Percentiles rank a stretch among this genome's conserved stretches.
phyloP scores from a whole-genome alignment of 37 sponge, comb jelly and placozoan genomes.

The Halisarca cf. caerulea region DNA sequence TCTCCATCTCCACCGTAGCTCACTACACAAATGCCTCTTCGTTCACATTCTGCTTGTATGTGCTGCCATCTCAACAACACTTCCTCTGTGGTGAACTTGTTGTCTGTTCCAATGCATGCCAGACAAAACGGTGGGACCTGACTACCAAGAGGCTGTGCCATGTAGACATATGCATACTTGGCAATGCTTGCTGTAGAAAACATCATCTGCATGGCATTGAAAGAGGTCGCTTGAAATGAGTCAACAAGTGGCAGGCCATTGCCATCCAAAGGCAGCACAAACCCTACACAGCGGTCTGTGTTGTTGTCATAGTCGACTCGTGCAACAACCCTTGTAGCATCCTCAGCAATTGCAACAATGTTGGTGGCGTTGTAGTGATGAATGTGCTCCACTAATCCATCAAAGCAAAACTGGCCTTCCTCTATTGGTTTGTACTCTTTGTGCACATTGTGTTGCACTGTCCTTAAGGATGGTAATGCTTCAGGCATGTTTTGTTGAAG shows the following conservation, averaged over 20 bases:
- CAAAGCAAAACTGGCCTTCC: conserved; percentile 58
- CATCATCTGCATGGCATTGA: conserved; percentile 11
- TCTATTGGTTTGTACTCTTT: conserved; percentile 37
- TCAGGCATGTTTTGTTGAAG: conserved; percentile 54
- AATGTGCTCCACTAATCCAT: conserved; percentile 17
- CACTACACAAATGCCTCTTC: conserved; percentile 8
- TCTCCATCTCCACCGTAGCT: conserved; percentile 46
- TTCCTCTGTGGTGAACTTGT: conserved; percentile 15
- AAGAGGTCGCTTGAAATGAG: conserved; percentile 12
- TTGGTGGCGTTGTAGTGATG: background rate
- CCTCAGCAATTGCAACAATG: conserved; percentile 30
- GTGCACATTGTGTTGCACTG: conserved; percentile 44
- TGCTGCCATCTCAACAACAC: conserved; percentile 29
- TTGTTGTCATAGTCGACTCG: conserved; percentile 19
- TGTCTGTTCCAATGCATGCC: conserved; percentile 36
- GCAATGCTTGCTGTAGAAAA: background rate
- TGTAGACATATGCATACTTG: conserved; percentile 47
- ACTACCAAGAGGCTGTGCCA: conserved; percentile 30
- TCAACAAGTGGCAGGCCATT: conserved; percentile 19
- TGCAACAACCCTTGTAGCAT: conserved; percentile 35
- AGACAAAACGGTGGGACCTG: conserved; percentile 25
- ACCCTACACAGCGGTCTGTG: conserved; percentile 32
- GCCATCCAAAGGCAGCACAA: conserved; percentile 28
- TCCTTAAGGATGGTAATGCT: conserved; percentile 55
- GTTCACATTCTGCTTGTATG: background rate